Percentiles rank a stretch among this genome's conserved stretches.
Conservation (phyloP, 2,888 invertebrate species). For the Lathronympha strigana region DNA sequence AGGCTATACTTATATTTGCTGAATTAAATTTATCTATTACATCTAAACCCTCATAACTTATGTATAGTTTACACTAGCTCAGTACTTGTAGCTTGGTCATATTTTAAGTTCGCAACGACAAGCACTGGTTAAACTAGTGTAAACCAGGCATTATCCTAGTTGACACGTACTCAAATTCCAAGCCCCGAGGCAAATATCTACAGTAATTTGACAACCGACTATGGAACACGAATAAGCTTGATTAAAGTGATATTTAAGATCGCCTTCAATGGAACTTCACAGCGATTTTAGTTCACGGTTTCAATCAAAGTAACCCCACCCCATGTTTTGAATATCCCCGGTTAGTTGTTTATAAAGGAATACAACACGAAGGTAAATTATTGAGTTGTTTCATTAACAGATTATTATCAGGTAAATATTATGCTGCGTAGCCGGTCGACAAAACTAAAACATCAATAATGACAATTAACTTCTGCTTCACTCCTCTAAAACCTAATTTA, state of each 20-base stretch:
- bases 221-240: not conserved
- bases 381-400: not conserved
- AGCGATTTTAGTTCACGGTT: not conserved
- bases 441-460: slow-evolving; percentile 16
- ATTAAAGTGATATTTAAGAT: not conserved
- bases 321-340: not conserved
- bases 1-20: slow-evolving; percentile 30
- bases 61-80: slow-evolving; percentile 5
- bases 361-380: too few relatives aligned
- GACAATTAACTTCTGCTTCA: slow-evolving; percentile 7
- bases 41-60: slow-evolving; percentile 39
- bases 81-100: slow-evolving; percentile 3
- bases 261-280: not conserved
- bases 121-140: slow-evolving; percentile 7
- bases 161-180: slow-evolving; percentile 35
- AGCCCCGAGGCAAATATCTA: slow-evolving; percentile 19
- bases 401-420: not conserved
- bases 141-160: slow-evolving; percentile 29
- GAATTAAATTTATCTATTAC: slow-evolving; percentile 39
- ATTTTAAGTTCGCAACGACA: not conserved
- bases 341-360: not conserved
- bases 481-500: not conserved
- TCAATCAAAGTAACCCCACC: not conserved
- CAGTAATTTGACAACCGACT: not conserved
- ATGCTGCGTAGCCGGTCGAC: not conserved